Evolutionary conservation across 2,113 vertebrate genomes (phyloP).

Genomic region (Serinus canaria): DNA sequence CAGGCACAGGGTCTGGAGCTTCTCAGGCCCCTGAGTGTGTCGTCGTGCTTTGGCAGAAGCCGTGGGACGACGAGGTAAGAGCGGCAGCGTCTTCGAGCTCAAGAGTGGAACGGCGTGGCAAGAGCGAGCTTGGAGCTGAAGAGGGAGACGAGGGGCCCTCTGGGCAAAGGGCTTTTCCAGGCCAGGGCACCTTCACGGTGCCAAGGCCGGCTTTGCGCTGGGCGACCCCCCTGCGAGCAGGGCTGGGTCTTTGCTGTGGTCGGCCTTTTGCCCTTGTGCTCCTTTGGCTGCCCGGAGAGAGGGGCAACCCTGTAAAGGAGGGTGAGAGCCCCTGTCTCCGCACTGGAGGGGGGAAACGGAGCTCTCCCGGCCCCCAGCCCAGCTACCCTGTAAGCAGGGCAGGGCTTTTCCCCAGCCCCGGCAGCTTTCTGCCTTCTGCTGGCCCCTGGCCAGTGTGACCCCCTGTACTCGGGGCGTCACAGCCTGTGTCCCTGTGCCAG

Average conservation of each 20-base stretch:
- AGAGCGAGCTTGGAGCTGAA: not conserved
- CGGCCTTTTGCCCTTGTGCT: not conserved
- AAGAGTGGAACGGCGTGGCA: accelerated
- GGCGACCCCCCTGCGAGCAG: too few species aligned
- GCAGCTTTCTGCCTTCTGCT: too few species aligned
- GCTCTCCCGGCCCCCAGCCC: accelerated
- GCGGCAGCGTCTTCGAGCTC: too few species aligned
- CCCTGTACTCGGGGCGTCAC: too few species aligned
- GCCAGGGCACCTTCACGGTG: too few species aligned
- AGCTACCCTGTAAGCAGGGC: not conserved
- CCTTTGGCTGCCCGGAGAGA: not conserved
- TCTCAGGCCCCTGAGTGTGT: not conserved
- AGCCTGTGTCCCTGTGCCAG: too few species aligned
- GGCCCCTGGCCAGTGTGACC: too few species aligned
- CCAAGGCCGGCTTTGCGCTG: too few species aligned
- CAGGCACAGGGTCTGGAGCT: not conserved
- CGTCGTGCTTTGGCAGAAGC: accelerated
- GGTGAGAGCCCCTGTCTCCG: not conserved
- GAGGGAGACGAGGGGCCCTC: too few species aligned
- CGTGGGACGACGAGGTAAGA: accelerated
- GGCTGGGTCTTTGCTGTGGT: not conserved
- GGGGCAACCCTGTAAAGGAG: not conserved
- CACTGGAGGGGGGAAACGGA: not conserved
- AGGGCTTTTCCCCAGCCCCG: too few species aligned
- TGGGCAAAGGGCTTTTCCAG: too few species aligned